A percentile compares a stretch with the other conserved stretches of the same genome.
Evolutionary conservation across 2,888 invertebrate genomes (phyloP).

Genomic region (Mesochorus sp.): DNA sequence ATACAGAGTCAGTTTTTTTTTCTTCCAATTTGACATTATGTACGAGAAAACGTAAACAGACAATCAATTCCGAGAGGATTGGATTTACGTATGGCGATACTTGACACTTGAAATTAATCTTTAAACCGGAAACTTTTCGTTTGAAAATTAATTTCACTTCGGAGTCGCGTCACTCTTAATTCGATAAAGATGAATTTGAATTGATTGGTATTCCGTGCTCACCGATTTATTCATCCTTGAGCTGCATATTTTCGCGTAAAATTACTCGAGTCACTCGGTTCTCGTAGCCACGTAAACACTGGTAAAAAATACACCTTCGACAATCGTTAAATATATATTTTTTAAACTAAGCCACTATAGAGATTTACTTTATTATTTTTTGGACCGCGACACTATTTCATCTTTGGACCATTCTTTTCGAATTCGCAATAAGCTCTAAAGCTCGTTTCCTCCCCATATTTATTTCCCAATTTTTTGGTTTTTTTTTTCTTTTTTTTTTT

Average conservation of each 20-base stretch:
- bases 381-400: conserved; percentile 65
- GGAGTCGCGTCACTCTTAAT: neutral
- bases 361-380: conserved; percentile 64
- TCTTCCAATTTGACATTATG: too few relatives aligned
- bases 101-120: too few relatives aligned
- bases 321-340: conserved; percentile 52
- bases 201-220: neutral
- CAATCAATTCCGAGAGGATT: too few relatives aligned
- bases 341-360: conserved; percentile 70
- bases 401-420: conserved; percentile 57
- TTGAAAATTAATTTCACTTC: too few relatives aligned
- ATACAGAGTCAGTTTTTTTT: conserved; percentile 17
- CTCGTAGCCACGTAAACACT: conserved; percentile 40
- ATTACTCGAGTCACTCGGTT: neutral
- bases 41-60: too few relatives aligned
- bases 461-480: conserved; percentile 27
- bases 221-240: too few relatives aligned
- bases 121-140: too few relatives aligned
- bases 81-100: too few relatives aligned
- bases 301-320: conserved; percentile 65
- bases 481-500: conserved; percentile 4
- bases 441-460: neutral
- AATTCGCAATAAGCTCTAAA: conserved; percentile 36
- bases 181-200: neutral
- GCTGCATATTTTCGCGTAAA: neutral